Evolutionary conservation across 2,888 invertebrate genomes (phyloP).

Genomic region (Gandaritis pyraliata): DNA sequence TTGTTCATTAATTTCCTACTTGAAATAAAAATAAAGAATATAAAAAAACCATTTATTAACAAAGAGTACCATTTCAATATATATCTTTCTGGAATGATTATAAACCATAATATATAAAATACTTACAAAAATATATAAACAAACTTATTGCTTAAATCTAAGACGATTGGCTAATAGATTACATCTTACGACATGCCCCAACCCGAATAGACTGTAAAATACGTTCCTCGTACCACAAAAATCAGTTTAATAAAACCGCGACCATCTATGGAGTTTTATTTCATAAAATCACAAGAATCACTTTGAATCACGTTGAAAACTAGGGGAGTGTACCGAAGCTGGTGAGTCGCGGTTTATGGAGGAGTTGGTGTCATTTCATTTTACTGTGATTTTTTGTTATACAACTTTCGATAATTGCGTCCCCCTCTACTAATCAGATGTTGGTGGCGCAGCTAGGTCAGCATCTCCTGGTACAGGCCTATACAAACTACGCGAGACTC

Average conservation of each 20-base stretch:
- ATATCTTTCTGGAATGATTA: slow-evolving; percentile 65
- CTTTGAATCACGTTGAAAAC: no score
- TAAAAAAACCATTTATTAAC: slow-evolving; percentile 56
- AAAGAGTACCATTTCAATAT: slow-evolving; percentile 51
- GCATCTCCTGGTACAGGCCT: slow-evolving; percentile 11
- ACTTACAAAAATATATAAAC: slow-evolving; percentile 29
- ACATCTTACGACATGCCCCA: slow-evolving; percentile 56
- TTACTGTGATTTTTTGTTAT: neutral
- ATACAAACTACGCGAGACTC: neutral
- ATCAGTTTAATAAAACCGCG: neutral
- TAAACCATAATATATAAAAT: slow-evolving; percentile 40
- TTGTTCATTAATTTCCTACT: no score
- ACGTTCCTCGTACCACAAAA: slow-evolving; percentile 15
- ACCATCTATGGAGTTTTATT: neutral
- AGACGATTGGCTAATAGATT: slow-evolving; percentile 25
- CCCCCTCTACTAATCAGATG: neutral
- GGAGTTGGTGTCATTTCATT: neutral
- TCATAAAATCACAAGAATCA: slow-evolving; percentile 1
- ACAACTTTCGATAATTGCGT: neutral
- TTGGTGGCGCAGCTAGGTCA: no score
- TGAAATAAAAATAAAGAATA: slow-evolving; percentile 12
- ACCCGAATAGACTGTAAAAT: slow-evolving; percentile 56
- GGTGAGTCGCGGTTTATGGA: no score
- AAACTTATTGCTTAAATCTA: slow-evolving; percentile 30
- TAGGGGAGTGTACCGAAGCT: no score